Percentiles rank a stretch among this genome's conserved stretches.
Conservation (phyloP, 2,888 invertebrate genomes). For the Polyommatus iphigenia region DNA sequence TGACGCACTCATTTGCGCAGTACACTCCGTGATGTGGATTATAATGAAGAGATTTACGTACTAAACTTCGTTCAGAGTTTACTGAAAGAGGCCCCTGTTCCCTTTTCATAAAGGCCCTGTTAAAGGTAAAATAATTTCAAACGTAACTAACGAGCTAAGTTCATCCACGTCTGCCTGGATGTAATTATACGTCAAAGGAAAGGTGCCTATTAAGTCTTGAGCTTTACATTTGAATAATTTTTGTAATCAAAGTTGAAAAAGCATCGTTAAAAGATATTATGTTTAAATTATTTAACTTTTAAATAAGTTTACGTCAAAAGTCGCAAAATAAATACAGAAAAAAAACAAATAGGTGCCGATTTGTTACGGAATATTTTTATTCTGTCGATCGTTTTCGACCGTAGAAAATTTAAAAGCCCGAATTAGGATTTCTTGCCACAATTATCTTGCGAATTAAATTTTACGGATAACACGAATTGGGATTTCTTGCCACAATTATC, state of each 20-base stretch:
- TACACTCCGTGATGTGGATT: not conserved
- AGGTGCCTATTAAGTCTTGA: not conserved
- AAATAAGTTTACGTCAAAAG: not conserved
- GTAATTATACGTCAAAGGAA: constrained; percentile 15
- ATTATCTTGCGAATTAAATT: constrained; percentile 60
- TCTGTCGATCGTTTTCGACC: not conserved
- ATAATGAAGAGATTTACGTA: not conserved
- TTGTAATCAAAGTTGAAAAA: not conserved
- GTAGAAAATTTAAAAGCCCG: constrained; percentile 39
- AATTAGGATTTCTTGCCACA: constrained; percentile 61
- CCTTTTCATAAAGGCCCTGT: not conserved
- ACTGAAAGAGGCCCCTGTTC: not conserved
- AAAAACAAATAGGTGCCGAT: not conserved
- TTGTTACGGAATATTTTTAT: not conserved
- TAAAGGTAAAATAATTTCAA: not conserved
- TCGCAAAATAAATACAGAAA: not conserved
- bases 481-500: constrained; percentile 58
- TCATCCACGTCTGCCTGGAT: constrained; percentile 5
- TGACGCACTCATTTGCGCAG: constrained; percentile 6
- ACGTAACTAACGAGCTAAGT: constrained; percentile 4
- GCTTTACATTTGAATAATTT: not conserved
- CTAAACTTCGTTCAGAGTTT: not conserved
- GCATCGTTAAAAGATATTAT: not conserved
- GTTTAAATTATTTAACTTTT: not conserved
- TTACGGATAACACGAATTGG: constrained; percentile 67